Evolutionary conservation across 2,113 vertebrate genomes (phyloP).

Genomic region (Podarcis cretensis): DNA sequence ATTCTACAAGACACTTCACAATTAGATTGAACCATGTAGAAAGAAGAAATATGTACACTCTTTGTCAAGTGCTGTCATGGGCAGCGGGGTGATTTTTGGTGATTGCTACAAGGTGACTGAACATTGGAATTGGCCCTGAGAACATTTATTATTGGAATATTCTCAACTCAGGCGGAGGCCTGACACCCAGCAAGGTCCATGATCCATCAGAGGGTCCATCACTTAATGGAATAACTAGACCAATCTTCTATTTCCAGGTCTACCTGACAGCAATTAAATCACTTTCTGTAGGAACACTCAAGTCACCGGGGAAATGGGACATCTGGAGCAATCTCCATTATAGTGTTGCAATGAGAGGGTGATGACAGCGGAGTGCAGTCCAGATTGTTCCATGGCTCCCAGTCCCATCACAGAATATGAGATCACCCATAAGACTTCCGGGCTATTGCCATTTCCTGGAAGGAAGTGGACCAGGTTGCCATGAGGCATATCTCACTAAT

Average conservation of each 20-base stretch:
- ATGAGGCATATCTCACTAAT: background rate
- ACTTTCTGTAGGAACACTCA: background rate
- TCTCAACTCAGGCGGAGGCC: background rate
- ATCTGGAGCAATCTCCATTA: background rate
- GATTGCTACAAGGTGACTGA: background rate
- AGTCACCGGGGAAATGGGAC: background rate
- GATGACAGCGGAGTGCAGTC: background rate
- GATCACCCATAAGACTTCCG: background rate
- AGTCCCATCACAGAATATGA: background rate
- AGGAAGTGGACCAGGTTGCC: background rate
- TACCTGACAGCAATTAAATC: background rate
- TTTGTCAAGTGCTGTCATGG: background rate
- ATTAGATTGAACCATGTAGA: background rate
- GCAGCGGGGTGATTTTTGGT: background rate
- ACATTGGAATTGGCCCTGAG: background rate
- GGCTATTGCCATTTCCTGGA: background rate
- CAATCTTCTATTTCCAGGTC: background rate
- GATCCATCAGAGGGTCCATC: background rate
- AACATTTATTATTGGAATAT: background rate
- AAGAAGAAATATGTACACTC: background rate
- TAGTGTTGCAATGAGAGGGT: background rate
- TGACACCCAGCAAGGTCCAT: background rate
- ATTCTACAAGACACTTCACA: background rate
- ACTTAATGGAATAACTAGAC: too few relatives aligned
- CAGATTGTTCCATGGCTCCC: background rate